Evolutionary conservation across 2,888 invertebrate species (phyloP).

Genomic region (Drosophila mimetica): DNA sequence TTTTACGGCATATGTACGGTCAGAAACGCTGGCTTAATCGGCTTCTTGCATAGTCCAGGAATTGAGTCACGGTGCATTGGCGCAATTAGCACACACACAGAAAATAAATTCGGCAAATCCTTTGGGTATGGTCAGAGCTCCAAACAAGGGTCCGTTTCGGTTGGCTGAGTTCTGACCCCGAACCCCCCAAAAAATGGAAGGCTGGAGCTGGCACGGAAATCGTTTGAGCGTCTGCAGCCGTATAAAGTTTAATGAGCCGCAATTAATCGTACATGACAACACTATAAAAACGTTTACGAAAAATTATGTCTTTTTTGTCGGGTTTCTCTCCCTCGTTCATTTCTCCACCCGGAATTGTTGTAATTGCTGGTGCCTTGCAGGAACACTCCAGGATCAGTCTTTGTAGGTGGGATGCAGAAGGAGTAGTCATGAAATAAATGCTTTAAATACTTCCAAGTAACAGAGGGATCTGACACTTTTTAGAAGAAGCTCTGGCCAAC

Average conservation of each 20-base stretch:
- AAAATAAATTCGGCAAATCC: conserved; percentile 32
- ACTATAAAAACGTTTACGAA: conserved; percentile 81
- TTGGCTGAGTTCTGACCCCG: conserved; percentile 43
- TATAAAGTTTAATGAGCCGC: conserved; percentile 85
- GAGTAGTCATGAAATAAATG: conserved; percentile 4
- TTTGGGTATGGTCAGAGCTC: conserved; percentile 32
- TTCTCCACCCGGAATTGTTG: conserved; percentile 29
- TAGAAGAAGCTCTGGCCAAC: background rate
- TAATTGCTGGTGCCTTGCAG: conserved; percentile 59
- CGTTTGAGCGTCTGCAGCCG: conserved; percentile 67
- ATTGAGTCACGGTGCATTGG: conserved; percentile 18
- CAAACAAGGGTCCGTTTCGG: conserved; percentile 34
- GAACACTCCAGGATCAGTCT: conserved; percentile 11
- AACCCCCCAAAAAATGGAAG: conserved; percentile 6
- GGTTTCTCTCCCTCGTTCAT: conserved; percentile 10
- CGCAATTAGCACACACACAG: conserved; percentile 34
- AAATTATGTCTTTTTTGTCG: conserved; percentile 60
- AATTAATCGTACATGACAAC: conserved; percentile 84
- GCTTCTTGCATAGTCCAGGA: background rate
- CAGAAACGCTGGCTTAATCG: background rate
- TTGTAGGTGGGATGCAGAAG: conserved; percentile 3
- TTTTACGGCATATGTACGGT: background rate
- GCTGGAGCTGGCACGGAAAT: conserved; percentile 47
- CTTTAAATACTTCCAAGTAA: conserved; percentile 2
- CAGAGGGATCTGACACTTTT: background rate